phyloP scores from a whole-genome alignment of 2,113 vertebrate genomes.

The Alosa alosa region DNA sequence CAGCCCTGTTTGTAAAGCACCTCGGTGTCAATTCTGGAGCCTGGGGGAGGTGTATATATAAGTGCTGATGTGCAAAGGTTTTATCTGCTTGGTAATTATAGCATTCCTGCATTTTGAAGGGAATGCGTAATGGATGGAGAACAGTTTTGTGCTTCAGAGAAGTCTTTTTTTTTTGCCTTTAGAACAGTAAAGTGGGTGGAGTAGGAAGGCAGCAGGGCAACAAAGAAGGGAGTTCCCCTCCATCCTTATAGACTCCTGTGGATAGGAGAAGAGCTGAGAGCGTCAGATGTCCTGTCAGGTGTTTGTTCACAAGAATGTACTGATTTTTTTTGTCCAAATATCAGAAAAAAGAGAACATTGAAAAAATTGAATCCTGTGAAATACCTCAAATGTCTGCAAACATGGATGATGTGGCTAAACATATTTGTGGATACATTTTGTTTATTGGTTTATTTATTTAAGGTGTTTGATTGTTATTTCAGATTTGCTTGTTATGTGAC shows the following conservation, averaged over 20 bases:
- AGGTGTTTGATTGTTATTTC: background rate
- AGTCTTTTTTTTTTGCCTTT: background rate
- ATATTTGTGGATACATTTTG: background rate
- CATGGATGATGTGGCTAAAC: background rate
- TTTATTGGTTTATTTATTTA: constrained; percentile 9
- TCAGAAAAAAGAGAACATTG: background rate
- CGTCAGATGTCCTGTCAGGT: background rate
- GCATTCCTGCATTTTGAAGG: background rate
- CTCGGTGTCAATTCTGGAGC: background rate
- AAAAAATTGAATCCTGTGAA: background rate
- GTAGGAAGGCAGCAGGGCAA: background rate
- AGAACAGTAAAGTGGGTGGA: background rate
- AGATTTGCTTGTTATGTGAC: background rate
- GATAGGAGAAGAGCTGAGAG: background rate
- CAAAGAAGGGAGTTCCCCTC: background rate
- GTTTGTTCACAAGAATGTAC: constrained; percentile 5
- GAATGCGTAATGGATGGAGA: background rate
- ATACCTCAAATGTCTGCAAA: constrained; percentile 13
- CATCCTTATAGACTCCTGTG: background rate
- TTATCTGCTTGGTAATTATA: background rate
- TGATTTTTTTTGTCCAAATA: background rate
- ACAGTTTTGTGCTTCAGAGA: background rate
- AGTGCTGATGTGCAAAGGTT: background rate
- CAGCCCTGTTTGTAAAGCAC: background rate
- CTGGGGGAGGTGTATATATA: background rate